Base-by-base conservation (phyloP, 1,140 invertebrate genomes). In the Gyrodactylus bullatarudis region DNA sequence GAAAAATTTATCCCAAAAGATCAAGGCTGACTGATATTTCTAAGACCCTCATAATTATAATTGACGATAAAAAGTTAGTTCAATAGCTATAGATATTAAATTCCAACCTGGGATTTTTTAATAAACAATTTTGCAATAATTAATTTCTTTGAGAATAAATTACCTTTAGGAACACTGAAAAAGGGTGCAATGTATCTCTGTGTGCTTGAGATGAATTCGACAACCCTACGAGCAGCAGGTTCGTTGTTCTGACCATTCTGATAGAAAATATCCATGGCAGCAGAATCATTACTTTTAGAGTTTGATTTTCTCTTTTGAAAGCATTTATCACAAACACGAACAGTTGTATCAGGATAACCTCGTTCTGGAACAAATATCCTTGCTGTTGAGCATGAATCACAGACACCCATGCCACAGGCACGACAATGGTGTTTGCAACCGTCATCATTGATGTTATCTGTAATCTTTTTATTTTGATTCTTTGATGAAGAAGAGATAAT, bases 391-490 rank as follows among this genome's bases (percentile, higher is more conserved):
- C 83, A 84, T 0, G 75, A 76, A 26, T 78, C 75, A 76, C 83
- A 84, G 24, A 83, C 81, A 20, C 82, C 83, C 71, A 82, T 75
- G 1, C 83, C 83, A 79, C 83, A 84, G 16, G 78, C 78, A 74
- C 88, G 82, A 77, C 88, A 89, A 78, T 89, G 88, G 78, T 89
- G 87, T n/a, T 54, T 54, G 34, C 34, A 54, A n/a, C 34, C 34
- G n/a, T 54, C 34, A 54, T 54, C 34, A 54, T 54, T n/a, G 8
- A 54, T 16, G 34, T 54, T n/a, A n/a, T 8, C 8, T 16, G 34
- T 8, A n/a, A 54, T 8, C 34, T 54, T 8, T n/a, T 54, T 54
- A 8, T n/a, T n/a, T n/a, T 54, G 8, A n/a, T 8, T 8, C 34
- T 16, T 54, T 54, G 34, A 54, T 54, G 34, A 16, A n/a, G 34